A percentile compares a stretch with the other conserved stretches of the same genome.
Evolutionary conservation across 2,888 invertebrate genomes (phyloP).

Genomic region (Lutraria lutraria): DNA sequence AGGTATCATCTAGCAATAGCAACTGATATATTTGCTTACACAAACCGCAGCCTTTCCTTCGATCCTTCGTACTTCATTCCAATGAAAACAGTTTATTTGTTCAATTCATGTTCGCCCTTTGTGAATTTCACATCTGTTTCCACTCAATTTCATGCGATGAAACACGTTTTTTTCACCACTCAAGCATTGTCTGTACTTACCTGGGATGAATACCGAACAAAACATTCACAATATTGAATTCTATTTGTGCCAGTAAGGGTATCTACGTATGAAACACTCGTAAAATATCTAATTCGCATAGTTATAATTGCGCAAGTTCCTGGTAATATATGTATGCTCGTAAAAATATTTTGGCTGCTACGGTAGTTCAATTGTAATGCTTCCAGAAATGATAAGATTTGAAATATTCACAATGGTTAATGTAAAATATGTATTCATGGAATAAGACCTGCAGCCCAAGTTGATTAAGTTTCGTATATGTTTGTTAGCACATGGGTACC

Average conservation of each 20-base stretch:
- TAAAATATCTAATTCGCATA: background rate
- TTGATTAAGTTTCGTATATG: no score
- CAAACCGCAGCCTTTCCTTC: background rate
- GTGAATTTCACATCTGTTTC: slow-evolving; percentile 39
- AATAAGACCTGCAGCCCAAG: no score
- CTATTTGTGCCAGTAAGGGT: background rate
- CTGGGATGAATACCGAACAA: background rate
- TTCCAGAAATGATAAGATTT: background rate
- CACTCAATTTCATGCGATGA: slow-evolving; percentile 25
- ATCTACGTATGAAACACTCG: background rate
- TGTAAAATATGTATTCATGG: no score
- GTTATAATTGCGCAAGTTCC: background rate
- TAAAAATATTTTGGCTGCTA: background rate
- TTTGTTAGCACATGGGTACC: no score
- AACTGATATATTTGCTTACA: background rate
- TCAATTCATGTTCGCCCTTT: slow-evolving; percentile 12
- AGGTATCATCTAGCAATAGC: background rate
- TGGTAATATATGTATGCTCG: background rate
- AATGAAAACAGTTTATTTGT: slow-evolving; percentile 19
- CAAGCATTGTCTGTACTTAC: background rate
- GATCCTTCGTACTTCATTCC: slow-evolving; percentile 1
- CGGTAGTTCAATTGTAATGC: background rate
- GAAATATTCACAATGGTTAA: no score
- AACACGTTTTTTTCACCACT: slow-evolving; percentile 3
- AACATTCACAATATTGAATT: background rate